These are phyloP conservation scores for Coturnix japonica DNA, from an alignment of 2,113 vertebrate genomes.

Conservation along the genomic window DNA sequence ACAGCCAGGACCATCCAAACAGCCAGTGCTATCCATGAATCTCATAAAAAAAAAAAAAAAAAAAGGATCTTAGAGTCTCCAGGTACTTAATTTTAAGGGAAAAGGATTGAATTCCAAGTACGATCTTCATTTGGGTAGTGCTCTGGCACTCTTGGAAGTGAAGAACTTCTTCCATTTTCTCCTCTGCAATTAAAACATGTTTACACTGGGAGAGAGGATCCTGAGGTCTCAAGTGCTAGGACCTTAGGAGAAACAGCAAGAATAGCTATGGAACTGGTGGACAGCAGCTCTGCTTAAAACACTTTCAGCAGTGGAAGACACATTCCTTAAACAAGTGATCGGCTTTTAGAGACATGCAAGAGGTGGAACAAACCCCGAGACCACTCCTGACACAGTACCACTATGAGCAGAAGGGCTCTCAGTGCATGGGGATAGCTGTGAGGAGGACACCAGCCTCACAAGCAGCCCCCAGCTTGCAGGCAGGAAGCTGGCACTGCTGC, in stretches of 20 bases:
- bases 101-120: neutral
- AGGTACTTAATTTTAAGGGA: neutral
- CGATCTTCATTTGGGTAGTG: neutral
- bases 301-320: conserved; percentile 17
- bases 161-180: neutral
- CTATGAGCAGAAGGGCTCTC: neutral
- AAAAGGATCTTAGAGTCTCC: neutral
- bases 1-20: neutral
- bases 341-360: conserved; percentile 24
- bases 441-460: neutral
- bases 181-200: neutral
- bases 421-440: neutral
- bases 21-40: neutral
- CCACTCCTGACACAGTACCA: neutral
- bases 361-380: neutral
- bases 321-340: conserved; percentile 21
- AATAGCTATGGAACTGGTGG: neutral
- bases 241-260: neutral
- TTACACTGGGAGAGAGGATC: neutral
- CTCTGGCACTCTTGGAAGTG: neutral
- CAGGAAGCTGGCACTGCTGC: conserved; percentile 14
- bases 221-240: neutral
- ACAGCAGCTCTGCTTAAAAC: neutral
- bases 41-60: neutral
- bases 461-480: neutral